These are phyloP conservation scores for Cygnus buccinator DNA, from an alignment of 2,113 vertebrate species.

Conservation along the genomic window DNA sequence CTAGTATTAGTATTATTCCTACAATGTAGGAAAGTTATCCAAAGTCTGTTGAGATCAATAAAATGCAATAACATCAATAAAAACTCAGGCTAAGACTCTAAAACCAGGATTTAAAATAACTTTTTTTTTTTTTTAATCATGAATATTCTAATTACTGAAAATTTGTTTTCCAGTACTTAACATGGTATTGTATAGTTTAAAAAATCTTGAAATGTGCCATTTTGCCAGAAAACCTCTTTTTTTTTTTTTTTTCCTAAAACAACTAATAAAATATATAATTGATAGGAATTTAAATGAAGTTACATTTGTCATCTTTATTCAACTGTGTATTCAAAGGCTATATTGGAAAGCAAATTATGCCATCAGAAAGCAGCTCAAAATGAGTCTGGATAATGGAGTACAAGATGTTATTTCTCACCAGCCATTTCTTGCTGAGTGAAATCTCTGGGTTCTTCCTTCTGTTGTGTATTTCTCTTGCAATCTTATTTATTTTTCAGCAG, in stretches of 20 bases:
- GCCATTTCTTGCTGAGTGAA: background rate
- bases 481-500: background rate
- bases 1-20: too few relatives aligned
- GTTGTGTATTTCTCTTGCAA: background rate
- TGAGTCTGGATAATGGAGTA: background rate
- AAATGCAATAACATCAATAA: background rate
- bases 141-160: background rate
- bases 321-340: background rate
- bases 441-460: background rate
- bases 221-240: background rate
- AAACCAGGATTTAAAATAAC: background rate
- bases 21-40: background rate
- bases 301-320: background rate
- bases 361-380: background rate
- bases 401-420: background rate
- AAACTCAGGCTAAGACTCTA: background rate
- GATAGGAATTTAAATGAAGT: background rate
- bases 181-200: background rate
- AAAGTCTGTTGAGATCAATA: background rate
- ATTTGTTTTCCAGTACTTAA: background rate
- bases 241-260: background rate
- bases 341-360: background rate
- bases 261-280: background rate
- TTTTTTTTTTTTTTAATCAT: too few relatives aligned
- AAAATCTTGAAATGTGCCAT: fast-evolving